Percentiles rank a stretch among this genome's conserved stretches.
These are phyloP conservation scores for Epinotia demarniana DNA, from an alignment of 2,888 invertebrate genomes.

Conservation along the genomic window DNA sequence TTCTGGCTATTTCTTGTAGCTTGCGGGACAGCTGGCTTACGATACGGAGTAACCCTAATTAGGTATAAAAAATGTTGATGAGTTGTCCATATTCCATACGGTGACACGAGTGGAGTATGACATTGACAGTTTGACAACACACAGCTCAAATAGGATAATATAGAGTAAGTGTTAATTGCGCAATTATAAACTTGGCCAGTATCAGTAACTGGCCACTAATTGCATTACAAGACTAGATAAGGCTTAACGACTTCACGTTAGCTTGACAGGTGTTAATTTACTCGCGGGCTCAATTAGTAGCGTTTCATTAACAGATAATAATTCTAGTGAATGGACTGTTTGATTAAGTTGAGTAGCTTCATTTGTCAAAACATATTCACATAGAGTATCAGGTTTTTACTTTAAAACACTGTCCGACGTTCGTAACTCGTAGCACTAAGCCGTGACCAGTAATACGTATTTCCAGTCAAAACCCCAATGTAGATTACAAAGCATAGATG, in stretches of 20 bases:
- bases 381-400: neutral
- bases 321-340: neutral
- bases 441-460: neutral
- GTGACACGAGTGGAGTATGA: neutral
- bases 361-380: constrained; percentile 1
- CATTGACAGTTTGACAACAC: neutral
- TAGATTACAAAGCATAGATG: too few species aligned
- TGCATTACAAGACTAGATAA: constrained; percentile 29
- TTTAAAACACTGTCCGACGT: neutral
- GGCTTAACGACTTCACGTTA: constrained; percentile 25
- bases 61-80: neutral
- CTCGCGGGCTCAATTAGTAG: constrained; percentile 44
- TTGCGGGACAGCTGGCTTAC: too few species aligned
- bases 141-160: constrained; percentile 3
- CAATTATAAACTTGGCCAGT: constrained; percentile 20
- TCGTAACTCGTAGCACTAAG: neutral
- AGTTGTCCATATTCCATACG: neutral
- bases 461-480: neutral
- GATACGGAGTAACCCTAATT: neutral
- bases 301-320: constrained; percentile 17
- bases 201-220: constrained; percentile 26
- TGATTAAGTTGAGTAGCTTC: neutral
- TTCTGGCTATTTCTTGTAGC: too few species aligned
- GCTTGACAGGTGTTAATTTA: constrained; percentile 50
- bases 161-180: constrained; percentile 6